Percentiles rank a stretch among this genome's conserved stretches.
Evolutionary conservation across 1,140 invertebrate species (phyloP).

Genomic region (Thrips palmi): DNA sequence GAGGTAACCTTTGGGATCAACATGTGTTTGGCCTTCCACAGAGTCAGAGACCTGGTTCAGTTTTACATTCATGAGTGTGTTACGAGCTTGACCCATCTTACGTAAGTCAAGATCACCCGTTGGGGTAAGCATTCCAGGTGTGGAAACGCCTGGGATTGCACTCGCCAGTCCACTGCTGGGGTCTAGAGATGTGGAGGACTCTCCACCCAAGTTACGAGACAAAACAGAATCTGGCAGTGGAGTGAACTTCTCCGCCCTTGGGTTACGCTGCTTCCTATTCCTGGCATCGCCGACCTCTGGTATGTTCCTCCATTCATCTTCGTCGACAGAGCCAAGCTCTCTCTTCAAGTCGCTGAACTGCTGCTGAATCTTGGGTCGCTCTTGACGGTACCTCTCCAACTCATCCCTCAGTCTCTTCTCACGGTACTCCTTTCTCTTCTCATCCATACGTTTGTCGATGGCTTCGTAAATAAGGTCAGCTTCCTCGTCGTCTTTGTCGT

Average conservation of each 20-base stretch:
- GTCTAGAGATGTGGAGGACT: conserved; percentile 65
- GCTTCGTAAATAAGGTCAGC: conserved; percentile 98
- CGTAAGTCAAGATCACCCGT: conserved; percentile 89
- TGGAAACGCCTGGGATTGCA: conserved; percentile 61
- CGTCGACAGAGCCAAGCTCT: conserved; percentile 66
- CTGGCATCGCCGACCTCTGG: conserved; percentile 98
- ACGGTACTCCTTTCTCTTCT: conserved; percentile 88
- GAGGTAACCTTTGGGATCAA: conserved; percentile 97
- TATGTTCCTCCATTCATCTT: conserved; percentile 91
- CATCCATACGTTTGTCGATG: conserved; percentile 98
- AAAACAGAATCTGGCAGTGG: conserved; percentile 93
- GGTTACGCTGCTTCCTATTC: conserved; percentile 91
- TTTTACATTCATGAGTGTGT: conserved; percentile 99
- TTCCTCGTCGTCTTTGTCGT: conserved; percentile 99
- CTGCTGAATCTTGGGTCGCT: conserved; percentile 98
- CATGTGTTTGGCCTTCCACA: conserved; percentile 95
- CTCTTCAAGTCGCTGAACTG: conserved; percentile 97
- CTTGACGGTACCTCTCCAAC: conserved; percentile 93
- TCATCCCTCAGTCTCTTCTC: conserved; percentile 47
- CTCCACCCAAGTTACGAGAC: conserved; percentile 73
- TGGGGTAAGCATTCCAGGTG: conserved; percentile 46
- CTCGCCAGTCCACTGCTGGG: conserved; percentile 66
- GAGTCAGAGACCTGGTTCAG: conserved; percentile 97
- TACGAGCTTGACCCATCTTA: conserved; percentile 97
- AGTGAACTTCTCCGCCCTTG: conserved; percentile 89